Conservation (phyloP, 2,888 invertebrate species). For the Pogonocherus hispidulus region DNA sequence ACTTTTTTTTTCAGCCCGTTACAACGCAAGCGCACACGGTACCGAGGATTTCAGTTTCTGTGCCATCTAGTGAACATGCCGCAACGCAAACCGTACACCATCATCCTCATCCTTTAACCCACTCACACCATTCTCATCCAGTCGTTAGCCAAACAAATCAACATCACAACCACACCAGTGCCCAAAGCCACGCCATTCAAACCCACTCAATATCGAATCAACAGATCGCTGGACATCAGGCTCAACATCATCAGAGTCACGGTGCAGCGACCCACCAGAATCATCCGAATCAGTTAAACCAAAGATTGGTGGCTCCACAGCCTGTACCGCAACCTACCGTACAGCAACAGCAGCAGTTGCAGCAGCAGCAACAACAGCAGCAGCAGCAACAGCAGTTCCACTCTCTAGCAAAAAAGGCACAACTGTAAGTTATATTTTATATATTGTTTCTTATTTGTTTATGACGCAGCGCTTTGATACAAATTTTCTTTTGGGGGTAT, state of each 20-base stretch:
- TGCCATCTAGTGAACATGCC: conserved; percentile 42
- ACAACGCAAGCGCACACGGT: conserved; percentile 50
- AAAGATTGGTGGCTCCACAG: conserved; percentile 52
- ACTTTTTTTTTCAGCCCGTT: conserved; percentile 49
- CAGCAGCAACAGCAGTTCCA: conserved; percentile 53
- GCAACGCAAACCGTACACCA: conserved; percentile 36
- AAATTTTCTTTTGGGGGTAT: too few species aligned
- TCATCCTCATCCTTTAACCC: conserved; percentile 23
- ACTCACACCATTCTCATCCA: conserved; percentile 21
- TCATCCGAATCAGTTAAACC: conserved; percentile 32
- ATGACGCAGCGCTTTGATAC: too few species aligned
- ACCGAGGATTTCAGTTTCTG: conserved; percentile 42
- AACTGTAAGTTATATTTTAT: conserved; percentile 61
- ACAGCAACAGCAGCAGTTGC: conserved; percentile 38
- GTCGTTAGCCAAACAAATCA: conserved; percentile 33
- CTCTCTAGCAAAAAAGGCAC: conserved; percentile 64
- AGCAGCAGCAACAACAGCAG: conserved; percentile 40
- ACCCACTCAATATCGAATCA: conserved; percentile 49
- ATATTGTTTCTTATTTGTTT: background rate
- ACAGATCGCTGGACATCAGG: conserved; percentile 36
- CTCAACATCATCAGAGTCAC: conserved; percentile 43
- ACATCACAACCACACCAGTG: conserved; percentile 39
- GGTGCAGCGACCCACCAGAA: conserved; percentile 45
- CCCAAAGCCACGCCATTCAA: conserved; percentile 47
- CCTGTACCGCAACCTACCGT: conserved; percentile 42